Base-by-base conservation (phyloP, 2,113 vertebrate species). In the Chloropsis hardwickii region DNA sequence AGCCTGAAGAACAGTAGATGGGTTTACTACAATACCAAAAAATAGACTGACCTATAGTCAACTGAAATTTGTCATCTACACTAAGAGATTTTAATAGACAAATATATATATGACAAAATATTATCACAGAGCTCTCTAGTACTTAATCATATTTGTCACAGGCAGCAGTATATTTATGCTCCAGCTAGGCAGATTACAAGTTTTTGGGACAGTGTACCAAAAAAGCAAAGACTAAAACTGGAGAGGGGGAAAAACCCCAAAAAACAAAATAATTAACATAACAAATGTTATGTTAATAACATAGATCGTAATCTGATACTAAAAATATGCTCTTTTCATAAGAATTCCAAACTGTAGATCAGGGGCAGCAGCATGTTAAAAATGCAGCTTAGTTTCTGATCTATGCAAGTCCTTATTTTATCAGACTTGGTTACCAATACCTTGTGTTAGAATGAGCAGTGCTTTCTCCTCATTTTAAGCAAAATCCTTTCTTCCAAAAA, bases 201-300 rank as follows among this genome's bases (percentile, higher is more conserved):
- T 37, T 57, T 70, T 91, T 65, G 76, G 25, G 65, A 29, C 8
- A 3, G 44, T 62, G 24, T 67, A 60, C 8, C 37, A 53, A 78
- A 92, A 74, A 53, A 37, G 5, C 14, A 65, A 45, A 84, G 58
- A 53, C 14, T 48, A 29, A 27, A 40, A 11, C 2, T 86, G 16
- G 11, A 37, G 37, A 54, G 9, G 4, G 7, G 6, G 2, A 4
- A 2, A 37, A 20, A 7, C 0, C 4, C 6, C 31, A 54, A 10
- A 14, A 83, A 69, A 24, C 3, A 57, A 39, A 65, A 10, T 1
- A 11, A 3, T 15, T 27, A 48, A 19, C 24, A 4, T 47, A 47
- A 31, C 6, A 20, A 86, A 50, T n/a, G n/a, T n/a, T n/a, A n/a
- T n/a, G n/a, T n/a, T n/a, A n/a, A n/a, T n/a, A n/a, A n/a, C n/a